Percentiles rank a stretch among this genome's conserved stretches.
phyloP scores from a whole-genome alignment of 2,888 invertebrate genomes.

The Cantharis rufa region DNA sequence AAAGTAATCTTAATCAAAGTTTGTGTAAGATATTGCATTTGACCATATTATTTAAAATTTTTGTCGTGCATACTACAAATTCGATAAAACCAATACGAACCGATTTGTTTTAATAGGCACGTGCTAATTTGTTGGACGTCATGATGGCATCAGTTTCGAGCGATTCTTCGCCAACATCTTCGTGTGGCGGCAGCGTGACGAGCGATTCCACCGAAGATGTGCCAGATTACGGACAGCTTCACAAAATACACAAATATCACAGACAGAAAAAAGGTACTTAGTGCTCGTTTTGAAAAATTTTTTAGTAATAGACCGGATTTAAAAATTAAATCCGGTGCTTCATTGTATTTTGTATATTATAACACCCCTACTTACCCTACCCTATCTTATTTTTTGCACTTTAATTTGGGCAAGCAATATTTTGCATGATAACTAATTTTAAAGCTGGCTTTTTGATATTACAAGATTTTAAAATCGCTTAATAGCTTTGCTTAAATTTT shows the following conservation, averaged over 20 bases:
- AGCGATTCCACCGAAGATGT: conserved; percentile 65
- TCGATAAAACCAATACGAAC: not conserved
- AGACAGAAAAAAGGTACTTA: conserved; percentile 75
- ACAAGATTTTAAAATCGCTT: not conserved
- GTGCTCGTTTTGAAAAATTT: not conserved
- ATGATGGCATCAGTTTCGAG: conserved; percentile 68
- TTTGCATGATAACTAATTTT: conserved; percentile 4
- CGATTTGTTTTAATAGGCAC: conserved; percentile 59
- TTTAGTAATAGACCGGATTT: not conserved
- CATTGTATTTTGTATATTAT: not conserved
- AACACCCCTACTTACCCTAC: not conserved
- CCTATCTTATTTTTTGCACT: not conserved
- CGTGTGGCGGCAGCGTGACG: conserved; percentile 66
- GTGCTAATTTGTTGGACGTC: conserved; percentile 76
- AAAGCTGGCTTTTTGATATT: not conserved
- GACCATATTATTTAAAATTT: not conserved
- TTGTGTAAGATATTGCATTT: not conserved
- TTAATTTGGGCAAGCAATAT: not conserved
- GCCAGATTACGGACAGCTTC: conserved; percentile 71
- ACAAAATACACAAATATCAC: conserved; percentile 69
- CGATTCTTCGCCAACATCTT: conserved; percentile 70
- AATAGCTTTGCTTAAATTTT: conserved; percentile 28
- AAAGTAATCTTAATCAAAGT: not conserved
- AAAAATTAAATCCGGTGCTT: not conserved
- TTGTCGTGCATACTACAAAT: not conserved